Percentiles rank a stretch among this genome's conserved stretches.
These are phyloP conservation scores for Emys orbicularis DNA, from an alignment of 2,797 vertebrate genomes.

Conservation along the genomic window DNA sequence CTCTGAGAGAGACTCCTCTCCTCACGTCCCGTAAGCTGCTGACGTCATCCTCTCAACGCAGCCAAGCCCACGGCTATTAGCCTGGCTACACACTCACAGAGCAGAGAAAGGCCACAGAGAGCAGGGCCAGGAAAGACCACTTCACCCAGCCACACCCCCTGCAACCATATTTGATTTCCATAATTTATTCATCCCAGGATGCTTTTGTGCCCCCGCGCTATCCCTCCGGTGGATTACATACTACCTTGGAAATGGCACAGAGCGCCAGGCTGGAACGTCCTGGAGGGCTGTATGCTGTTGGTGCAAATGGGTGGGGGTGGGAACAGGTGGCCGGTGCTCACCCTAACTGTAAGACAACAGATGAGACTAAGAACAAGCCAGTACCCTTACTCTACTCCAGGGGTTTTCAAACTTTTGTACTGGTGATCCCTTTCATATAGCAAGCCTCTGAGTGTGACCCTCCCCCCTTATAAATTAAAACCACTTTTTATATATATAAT, in stretches of 20 bases:
- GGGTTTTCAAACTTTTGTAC: no score
- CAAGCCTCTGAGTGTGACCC: no score
- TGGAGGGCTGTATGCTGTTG: no score
- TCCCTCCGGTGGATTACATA: no score
- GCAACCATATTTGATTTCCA: background rate
- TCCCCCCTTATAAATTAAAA: no score
- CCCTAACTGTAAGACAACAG: background rate
- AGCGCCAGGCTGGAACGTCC: background rate
- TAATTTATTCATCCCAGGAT: background rate
- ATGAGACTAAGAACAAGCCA: background rate
- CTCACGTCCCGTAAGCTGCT: background rate
- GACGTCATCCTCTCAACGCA: background rate
- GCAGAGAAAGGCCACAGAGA: background rate
- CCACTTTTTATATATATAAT: no score
- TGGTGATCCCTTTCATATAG: no score
- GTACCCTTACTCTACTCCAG: accelerated
- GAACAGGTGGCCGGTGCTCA: background rate
- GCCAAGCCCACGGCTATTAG: no score
- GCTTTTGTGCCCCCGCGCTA: no score
- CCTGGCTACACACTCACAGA: background rate
- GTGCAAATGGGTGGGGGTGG: background rate
- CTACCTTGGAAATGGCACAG: background rate
- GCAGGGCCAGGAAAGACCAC: no score
- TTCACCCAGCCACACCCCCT: background rate
- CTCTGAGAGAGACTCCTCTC: background rate